Conservation (phyloP, 2,113 vertebrate species). For the Neotragus pygmaeus region DNA sequence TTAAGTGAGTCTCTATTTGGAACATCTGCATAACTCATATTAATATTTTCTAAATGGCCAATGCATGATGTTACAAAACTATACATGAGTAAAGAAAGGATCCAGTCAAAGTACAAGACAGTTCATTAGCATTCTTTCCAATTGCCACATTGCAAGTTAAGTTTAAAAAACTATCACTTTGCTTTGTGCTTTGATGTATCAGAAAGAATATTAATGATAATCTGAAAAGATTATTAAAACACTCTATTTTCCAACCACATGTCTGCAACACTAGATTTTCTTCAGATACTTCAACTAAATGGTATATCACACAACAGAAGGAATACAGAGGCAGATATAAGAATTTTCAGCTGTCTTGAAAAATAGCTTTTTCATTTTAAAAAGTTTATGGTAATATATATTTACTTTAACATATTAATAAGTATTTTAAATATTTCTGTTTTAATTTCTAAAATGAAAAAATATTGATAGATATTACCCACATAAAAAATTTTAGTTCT, state of each 20-base stretch:
- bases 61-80: background rate
- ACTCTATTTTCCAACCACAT: background rate
- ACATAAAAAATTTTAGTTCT: background rate
- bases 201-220: background rate
- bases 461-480: background rate
- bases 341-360: background rate
- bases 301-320: background rate
- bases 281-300: background rate
- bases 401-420: background rate
- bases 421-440: background rate
- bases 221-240: background rate
- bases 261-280: background rate
- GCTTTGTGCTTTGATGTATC: background rate
- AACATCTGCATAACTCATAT: background rate
- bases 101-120: background rate
- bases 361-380: background rate
- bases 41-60: conserved; percentile 2
- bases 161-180: background rate
- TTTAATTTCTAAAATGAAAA: background rate
- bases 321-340: background rate
- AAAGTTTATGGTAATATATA: background rate
- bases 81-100: background rate
- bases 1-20: background rate
- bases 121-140: background rate
- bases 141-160: background rate